Base-by-base conservation (phyloP, 2,888 invertebrate species). In the Leucophenga maculata region DNA sequence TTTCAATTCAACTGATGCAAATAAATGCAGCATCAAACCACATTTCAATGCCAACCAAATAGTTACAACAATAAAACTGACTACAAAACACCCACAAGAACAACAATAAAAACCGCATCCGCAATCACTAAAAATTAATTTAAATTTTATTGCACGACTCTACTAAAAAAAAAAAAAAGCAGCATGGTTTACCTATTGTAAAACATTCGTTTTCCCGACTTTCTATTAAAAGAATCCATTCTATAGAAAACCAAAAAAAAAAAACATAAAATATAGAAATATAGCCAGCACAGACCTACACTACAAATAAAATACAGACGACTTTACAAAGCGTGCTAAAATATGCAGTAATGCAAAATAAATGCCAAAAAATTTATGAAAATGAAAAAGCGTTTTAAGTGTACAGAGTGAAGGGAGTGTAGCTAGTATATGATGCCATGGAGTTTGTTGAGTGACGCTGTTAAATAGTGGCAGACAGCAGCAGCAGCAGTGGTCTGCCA, bases 71-170 rank as follows among this genome's bases (percentile, higher is more conserved):
- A 75, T 78, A 66, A 71, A 77, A 74, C 65, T 20, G 60, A 26
- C n/a, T 31, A 52, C 55, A 60, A 62, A n/a, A 39, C 16, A 64
- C 31, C 20, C 39, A 57, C 46, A 26, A n/a, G n/a, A n/a, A 59
- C 48, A 59, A 59, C 13, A 26, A 20, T 67, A 70, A 70, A 73
- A 77, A 78, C 83, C 83, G 79, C 81, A 83, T 83, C 81, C 81
- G 80, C 81, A 81, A 83, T 83, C 83, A 76, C 80, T 80, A 83
- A 81, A 81, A 81, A 81, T 81, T 81, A 81, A 81, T 81, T 81
- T 82, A 78, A 83, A 77, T 81, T 81, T 83, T 78, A 81, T 82
- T 82, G 83, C 81, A 32, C 59, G 44, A 20, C 46, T 65, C n/a
- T n/a, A n/a, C n/a, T n/a, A n/a, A n/a, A n/a, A n/a, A n/a, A 52